Evolutionary conservation across 2,113 vertebrate genomes (phyloP).

Genomic region (Collichthys lucidus): DNA sequence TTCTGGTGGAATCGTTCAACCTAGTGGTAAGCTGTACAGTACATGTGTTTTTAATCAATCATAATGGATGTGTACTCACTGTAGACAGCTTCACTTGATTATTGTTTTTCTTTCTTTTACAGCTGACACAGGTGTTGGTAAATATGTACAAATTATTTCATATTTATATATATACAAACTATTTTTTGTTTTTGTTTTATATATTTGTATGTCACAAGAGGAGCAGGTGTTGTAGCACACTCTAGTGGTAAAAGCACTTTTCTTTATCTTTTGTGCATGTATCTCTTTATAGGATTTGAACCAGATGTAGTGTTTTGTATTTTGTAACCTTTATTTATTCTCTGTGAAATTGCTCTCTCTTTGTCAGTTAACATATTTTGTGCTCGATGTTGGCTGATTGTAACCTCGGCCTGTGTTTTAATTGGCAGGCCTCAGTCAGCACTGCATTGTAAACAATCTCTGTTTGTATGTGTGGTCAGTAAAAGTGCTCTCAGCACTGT

Average conservation of each 20-base stretch:
- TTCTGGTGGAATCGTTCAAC: conserved; percentile 74
- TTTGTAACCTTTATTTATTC: not conserved
- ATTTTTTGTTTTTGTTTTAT: not conserved
- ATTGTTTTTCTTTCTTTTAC: conserved; percentile 33
- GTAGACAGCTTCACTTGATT: not conserved
- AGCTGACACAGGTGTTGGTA: conserved; percentile 78
- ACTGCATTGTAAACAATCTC: conserved; percentile 39
- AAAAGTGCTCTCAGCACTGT: not conserved
- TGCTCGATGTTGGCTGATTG: not conserved
- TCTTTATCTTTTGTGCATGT: not conserved
- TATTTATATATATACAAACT: not conserved
- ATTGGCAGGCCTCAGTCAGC: conserved; percentile 53
- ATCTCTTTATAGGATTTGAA: not conserved
- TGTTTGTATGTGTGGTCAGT: not conserved
- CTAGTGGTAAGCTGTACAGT: conserved; percentile 63
- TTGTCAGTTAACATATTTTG: not conserved
- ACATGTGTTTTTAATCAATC: not conserved
- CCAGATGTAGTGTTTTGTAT: not conserved
- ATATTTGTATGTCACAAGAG: conserved; percentile 41
- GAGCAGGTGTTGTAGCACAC: conserved; percentile 50
- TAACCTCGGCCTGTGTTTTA: conserved; percentile 30
- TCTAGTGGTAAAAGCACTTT: conserved; percentile 58
- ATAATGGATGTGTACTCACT: not conserved
- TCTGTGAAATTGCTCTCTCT: not conserved
- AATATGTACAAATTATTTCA: conserved; percentile 16